Base-by-base conservation (phyloP, 2,888 invertebrate genomes). In the Amblyteles armatorius region DNA sequence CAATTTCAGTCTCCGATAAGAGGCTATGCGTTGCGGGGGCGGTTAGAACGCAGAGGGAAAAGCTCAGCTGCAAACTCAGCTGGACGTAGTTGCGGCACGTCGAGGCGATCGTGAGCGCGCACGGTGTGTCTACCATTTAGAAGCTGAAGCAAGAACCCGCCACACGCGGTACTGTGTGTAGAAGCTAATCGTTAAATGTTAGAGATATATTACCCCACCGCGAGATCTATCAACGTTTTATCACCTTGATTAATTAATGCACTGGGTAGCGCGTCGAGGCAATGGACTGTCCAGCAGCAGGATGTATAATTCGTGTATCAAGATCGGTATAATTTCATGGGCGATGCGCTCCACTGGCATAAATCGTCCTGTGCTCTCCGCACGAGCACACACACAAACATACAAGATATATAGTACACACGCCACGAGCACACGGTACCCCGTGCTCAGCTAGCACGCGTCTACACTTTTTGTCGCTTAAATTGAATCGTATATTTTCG, bases 301-400 rank as follows among this genome's bases (percentile, higher is more conserved):
- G 85, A 85, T 82, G 73, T 80, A 79, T 82, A 79, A 82, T 85
- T 85, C 80, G 79, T 77, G 50, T 85, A 85, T 83, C 85, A 85
- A 85, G 85, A 85, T 85, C 80, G 67, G 82, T 82, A 80, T 83
- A 77, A 85, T 85, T 85, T 85, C 85, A 85, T 83, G 85, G 85
- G 82, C 82, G 85, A 85, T 85, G 85, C 80, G 82, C 82, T 82
- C 82, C 73, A 80, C 82, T 83, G 82, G 82, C 82, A 83, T 83
- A 85, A 82, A 85, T 85, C 82, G 85, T 83, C 69, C 77, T 68
- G 40, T 77, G 79, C 60, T 76, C 82, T 69, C 69, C 11, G 72
- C 55, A 67, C 77, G 76, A 68, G 55, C 44, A 36, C 22, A 65
- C 71, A 33, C 68, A 33, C n/a, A 69, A 26, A 69, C 6, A 48